Conservation (phyloP, 2,113 vertebrate species). For the Manacus vitellinus region DNA sequence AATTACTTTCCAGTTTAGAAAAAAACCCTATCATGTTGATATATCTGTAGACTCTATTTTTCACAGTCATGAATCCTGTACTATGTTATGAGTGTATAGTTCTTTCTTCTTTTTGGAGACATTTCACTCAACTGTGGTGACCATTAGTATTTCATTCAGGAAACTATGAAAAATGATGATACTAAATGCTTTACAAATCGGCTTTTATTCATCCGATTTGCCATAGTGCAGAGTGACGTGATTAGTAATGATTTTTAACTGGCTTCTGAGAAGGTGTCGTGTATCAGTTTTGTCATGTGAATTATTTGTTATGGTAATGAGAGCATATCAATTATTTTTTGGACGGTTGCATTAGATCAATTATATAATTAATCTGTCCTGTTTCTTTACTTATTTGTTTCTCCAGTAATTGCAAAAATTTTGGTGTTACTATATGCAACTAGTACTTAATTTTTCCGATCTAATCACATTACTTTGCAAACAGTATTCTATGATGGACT, state of each 20-base stretch:
- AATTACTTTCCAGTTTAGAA: not conserved
- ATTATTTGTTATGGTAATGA: slow-evolving; percentile 20
- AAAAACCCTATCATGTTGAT: not conserved
- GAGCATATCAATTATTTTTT: slow-evolving; percentile 14
- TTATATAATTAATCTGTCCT: slow-evolving; percentile 38
- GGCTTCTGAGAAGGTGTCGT: slow-evolving; percentile 29
- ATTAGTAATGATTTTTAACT: slow-evolving; percentile 44
- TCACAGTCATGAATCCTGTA: not conserved
- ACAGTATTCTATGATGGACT: not conserved
- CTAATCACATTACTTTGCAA: not conserved
- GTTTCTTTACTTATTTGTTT: slow-evolving; percentile 19
- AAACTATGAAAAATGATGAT: slow-evolving; percentile 21
- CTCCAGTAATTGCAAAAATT: not conserved
- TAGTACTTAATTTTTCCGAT: not conserved
- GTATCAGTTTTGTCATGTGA: slow-evolving; percentile 39
- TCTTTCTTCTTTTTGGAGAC: not conserved
- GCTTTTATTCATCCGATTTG: slow-evolving; percentile 32
- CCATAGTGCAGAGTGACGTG: slow-evolving; percentile 20
- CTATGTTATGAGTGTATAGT: not conserved
- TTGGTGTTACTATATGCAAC: not conserved
- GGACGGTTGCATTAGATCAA: slow-evolving; percentile 17
- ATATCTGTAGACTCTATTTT: not conserved
- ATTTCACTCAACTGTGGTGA: not conserved
- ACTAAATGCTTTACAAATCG: slow-evolving; percentile 53
- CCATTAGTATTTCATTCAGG: slow-evolving; percentile 5